Conservation (phyloP, 2,888 invertebrate species). For the Hypercompe scribonia region DNA sequence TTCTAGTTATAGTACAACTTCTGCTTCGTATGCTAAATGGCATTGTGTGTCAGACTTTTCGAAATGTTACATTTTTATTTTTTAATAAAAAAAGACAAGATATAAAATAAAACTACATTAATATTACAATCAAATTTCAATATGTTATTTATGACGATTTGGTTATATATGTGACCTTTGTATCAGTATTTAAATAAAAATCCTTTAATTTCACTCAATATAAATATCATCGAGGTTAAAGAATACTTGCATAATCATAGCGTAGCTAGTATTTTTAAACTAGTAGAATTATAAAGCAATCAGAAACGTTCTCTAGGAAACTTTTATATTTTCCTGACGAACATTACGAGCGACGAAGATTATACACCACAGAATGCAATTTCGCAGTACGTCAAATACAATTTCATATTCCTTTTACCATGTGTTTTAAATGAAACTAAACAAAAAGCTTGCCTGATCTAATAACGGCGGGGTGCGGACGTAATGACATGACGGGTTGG, state of each 20-base stretch:
- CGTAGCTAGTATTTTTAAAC: neutral
- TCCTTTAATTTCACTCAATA: neutral
- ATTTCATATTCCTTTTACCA: neutral
- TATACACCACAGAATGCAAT: neutral
- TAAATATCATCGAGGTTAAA: neutral
- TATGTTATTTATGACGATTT: too few relatives aligned
- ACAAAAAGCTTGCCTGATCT: conserved; percentile 9
- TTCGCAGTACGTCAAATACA: neutral
- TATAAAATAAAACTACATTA: too few relatives aligned
- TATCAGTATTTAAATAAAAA: neutral
- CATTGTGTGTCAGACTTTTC: too few relatives aligned
- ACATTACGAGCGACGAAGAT: neutral
- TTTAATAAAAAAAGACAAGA: too few relatives aligned
- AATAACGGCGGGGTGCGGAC: conserved; percentile 17
- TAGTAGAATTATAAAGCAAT: neutral
- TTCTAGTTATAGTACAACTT: too few relatives aligned
- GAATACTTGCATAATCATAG: neutral
- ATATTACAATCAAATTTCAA: too few relatives aligned
- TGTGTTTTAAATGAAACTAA: neutral
- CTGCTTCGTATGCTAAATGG: too few relatives aligned
- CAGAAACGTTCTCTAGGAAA: neutral
- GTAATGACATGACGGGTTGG: conserved; percentile 32
- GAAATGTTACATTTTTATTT: too few relatives aligned
- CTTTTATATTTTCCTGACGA: neutral
- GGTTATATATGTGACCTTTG: too few relatives aligned